A percentile compares a stretch with the other conserved stretches of the same genome.
Conservation (phyloP, 2,797 vertebrate species). For the Gadopsis marmoratus region DNA sequence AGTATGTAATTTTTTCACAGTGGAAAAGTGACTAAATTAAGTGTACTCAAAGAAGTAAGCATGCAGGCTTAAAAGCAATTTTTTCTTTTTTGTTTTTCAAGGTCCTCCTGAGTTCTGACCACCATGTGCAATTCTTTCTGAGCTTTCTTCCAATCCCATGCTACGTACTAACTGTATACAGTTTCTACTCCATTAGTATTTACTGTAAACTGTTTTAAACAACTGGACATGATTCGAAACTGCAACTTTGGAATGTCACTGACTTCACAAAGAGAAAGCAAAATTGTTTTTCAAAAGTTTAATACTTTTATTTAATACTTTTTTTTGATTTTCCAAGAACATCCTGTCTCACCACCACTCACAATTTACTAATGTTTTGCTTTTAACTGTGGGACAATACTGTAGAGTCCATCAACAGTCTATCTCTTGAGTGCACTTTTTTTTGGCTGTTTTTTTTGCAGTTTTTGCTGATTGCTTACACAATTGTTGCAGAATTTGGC, state of each 20-base stretch:
- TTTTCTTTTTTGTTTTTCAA: not conserved
- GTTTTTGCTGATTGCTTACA: too few species aligned
- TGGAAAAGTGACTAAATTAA: slow-evolving; percentile 1
- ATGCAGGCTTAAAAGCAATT: not conserved
- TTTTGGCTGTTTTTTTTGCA: too few species aligned
- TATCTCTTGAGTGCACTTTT: too few species aligned
- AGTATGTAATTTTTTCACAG: not conserved
- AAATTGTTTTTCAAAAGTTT: not conserved
- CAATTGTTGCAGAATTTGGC: too few species aligned
- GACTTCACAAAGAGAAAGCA: slow-evolving; percentile 2
- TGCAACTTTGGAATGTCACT: not conserved
- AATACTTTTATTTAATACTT: not conserved
- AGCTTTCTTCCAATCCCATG: not conserved
- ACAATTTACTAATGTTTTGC: slow-evolving; percentile 4
- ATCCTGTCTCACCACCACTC: not conserved
- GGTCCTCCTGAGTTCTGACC: not conserved
- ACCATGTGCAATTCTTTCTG: not conserved
- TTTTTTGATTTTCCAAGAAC: not conserved
- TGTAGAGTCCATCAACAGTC: not conserved
- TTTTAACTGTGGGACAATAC: slow-evolving; percentile 27
- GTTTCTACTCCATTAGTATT: not conserved
- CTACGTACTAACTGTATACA: not conserved
- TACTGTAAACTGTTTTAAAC: not conserved
- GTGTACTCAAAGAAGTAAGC: not conserved
- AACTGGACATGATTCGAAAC: not conserved